Evolutionary conservation across 2,888 invertebrate genomes (phyloP), one percentile per base, ranked within the genome.

Genomic region (Augochlorella aurata): DNA sequence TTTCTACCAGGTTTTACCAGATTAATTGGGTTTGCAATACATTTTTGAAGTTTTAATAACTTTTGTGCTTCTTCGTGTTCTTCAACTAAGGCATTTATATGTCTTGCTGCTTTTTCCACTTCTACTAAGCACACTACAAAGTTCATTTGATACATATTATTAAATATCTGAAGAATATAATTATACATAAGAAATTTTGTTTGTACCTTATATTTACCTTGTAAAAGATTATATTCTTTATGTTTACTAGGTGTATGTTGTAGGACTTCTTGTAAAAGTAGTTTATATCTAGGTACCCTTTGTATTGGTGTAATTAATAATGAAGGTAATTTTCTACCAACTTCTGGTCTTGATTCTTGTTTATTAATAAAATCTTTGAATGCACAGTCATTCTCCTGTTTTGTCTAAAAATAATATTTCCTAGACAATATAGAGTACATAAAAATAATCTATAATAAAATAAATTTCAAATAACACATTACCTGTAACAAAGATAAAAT

Each of bases 231-330:
- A 89, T 95, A 95, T 88, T 96, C 95, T 61, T 94, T 93, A 90
- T 96, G 95, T 16, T 94, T 94, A 21, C 93, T 93, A 63, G 95
- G 93, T 0, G 96, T 96, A 85, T 96, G 95, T 45, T 95, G 94
- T 47, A 96, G 89, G 12, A 97, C 95, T 91, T 97, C 96, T 89
- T 96, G 95, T 71, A 97, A 93, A 18, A 97, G 93, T 65, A 97
- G 94, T 89, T 96, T 96, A 92, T 97, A 97, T 70, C 97, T 95
- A 0, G 97, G 97, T 72, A 97, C 95, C 88, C 97, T 94, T 92
- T 97, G 97, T 87, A 97, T 96, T 18, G 97, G 97, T 3, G 96
- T 95, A 85, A 97, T 97, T 85, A 97, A 94, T 61, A 97, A 94
- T 0, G 97, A 95, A 79, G 96, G 95, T 7, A 97, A 93, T 91